These are phyloP conservation scores for Buathra laborator DNA, from an alignment of 2,888 invertebrate species.

Conservation along the genomic window DNA sequence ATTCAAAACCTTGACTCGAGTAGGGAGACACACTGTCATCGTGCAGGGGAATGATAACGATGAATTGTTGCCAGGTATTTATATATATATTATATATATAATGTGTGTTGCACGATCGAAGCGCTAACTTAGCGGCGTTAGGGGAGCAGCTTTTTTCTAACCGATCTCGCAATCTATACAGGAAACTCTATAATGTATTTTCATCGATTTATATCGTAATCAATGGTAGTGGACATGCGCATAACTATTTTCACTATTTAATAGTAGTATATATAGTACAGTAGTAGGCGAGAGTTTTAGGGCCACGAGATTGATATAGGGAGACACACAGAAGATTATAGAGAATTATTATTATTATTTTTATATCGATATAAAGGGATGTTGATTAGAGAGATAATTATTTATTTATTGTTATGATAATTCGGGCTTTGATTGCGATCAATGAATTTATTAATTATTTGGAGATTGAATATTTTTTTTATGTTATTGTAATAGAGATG, in stretches of 20 bases:
- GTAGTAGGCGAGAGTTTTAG: constrained; percentile 7
- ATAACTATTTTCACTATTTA: constrained; percentile 48
- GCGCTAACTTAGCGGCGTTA: constrained; percentile 31
- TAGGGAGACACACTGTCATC: constrained; percentile 38
- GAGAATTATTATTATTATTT: constrained; percentile 12
- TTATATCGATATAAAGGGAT: background rate
- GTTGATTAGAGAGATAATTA: background rate
- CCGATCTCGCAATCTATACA: constrained; percentile 48
- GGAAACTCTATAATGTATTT: constrained; percentile 33
- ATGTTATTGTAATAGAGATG: too few relatives aligned
- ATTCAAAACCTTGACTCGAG: constrained; percentile 37
- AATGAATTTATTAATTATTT: too few relatives aligned
- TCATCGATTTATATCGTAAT: constrained; percentile 18
- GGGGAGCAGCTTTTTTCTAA: constrained; percentile 49
- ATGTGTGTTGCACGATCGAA: constrained; percentile 50
- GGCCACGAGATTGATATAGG: constrained; percentile 16
- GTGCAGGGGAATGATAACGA: constrained; percentile 53
- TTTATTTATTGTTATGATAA: background rate
- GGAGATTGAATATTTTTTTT: too few relatives aligned
- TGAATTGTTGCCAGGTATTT: constrained; percentile 30
- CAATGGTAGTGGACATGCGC: constrained; percentile 61
- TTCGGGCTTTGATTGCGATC: too few relatives aligned
- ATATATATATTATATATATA: too few relatives aligned
- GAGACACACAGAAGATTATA: constrained; percentile 39
- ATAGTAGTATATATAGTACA: constrained; percentile 30